Conservation (phyloP, 2,113 vertebrate genomes). For the Acrocephalus arundinaceus region DNA sequence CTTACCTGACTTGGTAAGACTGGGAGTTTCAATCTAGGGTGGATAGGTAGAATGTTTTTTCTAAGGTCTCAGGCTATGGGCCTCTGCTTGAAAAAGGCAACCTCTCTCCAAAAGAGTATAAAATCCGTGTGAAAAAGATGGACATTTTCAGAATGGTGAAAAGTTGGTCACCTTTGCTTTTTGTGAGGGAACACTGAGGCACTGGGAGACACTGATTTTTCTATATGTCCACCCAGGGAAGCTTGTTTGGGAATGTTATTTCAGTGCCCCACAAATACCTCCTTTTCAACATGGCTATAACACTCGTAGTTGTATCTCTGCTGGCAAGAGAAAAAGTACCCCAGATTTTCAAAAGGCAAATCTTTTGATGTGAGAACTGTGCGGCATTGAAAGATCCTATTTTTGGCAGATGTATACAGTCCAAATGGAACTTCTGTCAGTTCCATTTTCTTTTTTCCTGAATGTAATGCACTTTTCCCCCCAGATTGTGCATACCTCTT, state of each 20-base stretch:
- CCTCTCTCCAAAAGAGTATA: neutral
- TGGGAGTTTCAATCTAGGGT: neutral
- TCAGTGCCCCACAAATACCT: neutral
- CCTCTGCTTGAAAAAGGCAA: neutral
- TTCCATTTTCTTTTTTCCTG: neutral
- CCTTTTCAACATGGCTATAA: neutral
- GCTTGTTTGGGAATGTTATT: neutral
- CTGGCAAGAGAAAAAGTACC: neutral
- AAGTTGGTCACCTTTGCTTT: neutral
- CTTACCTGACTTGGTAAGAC: neutral
- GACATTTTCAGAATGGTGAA: neutral
- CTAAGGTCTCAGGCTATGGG: too few species aligned
- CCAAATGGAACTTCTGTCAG: neutral
- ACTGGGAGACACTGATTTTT: neutral
- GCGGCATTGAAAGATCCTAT: neutral
- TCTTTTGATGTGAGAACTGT: neutral
- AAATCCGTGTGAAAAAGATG: neutral
- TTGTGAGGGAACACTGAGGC: neutral
- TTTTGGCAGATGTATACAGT: neutral
- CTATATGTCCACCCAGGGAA: neutral
- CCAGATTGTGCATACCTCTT: neutral
- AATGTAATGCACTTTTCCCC: rapidly evolving
- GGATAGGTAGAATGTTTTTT: neutral
- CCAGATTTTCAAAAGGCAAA: neutral
- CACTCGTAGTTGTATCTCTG: neutral